phyloP scores from a whole-genome alignment of 2,113 vertebrate genomes.

The Cephalopterus ornatus region DNA sequence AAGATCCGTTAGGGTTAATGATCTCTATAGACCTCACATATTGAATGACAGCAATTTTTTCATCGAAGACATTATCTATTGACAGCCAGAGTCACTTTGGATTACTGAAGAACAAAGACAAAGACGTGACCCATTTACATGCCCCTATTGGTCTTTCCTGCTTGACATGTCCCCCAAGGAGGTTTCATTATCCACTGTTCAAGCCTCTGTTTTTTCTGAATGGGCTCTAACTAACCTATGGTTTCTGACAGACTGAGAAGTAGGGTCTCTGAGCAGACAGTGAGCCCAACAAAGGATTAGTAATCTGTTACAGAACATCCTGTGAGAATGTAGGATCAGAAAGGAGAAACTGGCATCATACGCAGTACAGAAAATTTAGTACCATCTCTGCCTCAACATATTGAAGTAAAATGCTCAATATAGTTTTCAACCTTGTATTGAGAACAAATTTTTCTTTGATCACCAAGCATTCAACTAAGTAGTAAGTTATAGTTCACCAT shows the following conservation, averaged over 20 bases:
- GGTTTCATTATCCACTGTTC: not conserved
- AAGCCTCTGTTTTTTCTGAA: not conserved
- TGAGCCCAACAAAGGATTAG: not conserved
- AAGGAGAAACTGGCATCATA: accelerated
- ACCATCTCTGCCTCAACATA: not conserved
- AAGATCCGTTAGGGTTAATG: not conserved
- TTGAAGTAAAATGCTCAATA: not conserved
- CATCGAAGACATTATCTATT: not conserved
- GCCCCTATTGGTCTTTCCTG: not conserved
- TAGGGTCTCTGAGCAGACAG: not conserved
- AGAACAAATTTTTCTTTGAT: not conserved
- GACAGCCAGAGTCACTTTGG: not conserved
- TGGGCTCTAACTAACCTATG: not conserved
- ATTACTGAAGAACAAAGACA: not conserved
- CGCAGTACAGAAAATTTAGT: not conserved
- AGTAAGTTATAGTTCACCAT: not conserved
- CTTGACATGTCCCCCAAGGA: not conserved
- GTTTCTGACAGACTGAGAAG: not conserved
- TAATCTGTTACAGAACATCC: not conserved
- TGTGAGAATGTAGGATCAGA: not conserved
- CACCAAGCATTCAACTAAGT: not conserved
- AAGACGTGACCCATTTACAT: not conserved
- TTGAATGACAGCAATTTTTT: not conserved
- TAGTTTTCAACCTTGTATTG: not conserved
- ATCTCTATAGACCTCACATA: not conserved